Conservation (phyloP, 2,888 invertebrate genomes). For the Drepanosiphum platanoidis region DNA sequence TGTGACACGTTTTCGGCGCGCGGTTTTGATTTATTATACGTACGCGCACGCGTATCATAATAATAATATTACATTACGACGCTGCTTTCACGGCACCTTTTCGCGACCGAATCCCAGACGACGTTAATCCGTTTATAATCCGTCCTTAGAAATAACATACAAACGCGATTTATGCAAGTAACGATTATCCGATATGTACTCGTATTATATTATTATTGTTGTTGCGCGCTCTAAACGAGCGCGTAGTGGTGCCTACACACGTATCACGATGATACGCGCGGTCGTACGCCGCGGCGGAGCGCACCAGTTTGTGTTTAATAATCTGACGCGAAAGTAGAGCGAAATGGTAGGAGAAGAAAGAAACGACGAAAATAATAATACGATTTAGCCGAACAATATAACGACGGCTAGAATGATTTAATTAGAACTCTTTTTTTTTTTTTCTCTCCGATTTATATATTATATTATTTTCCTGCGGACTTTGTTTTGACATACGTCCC, state of each 20-base stretch:
- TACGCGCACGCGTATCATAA: neutral
- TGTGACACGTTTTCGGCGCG: constrained; percentile 34
- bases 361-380: neutral
- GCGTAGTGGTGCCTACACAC: neutral
- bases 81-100: constrained; percentile 9
- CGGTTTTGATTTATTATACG: too few relatives aligned
- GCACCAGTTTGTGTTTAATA: neutral
- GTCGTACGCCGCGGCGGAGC: neutral
- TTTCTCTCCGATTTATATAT: too few relatives aligned
- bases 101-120: neutral
- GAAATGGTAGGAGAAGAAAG: neutral
- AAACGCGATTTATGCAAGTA: constrained; percentile 20
- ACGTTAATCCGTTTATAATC: constrained; percentile 42
- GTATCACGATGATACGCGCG: neutral
- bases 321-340: constrained; percentile 23
- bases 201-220: neutral
- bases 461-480: neutral
- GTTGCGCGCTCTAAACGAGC: neutral
- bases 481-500: constrained; percentile 29
- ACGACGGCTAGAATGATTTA: constrained; percentile 31
- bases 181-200: neutral
- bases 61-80: neutral
- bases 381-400: neutral
- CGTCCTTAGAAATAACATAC: neutral
- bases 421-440: constrained; percentile 29